Conservation (phyloP, 2,797 vertebrate genomes). For the Sparidentex hasta region DNA sequence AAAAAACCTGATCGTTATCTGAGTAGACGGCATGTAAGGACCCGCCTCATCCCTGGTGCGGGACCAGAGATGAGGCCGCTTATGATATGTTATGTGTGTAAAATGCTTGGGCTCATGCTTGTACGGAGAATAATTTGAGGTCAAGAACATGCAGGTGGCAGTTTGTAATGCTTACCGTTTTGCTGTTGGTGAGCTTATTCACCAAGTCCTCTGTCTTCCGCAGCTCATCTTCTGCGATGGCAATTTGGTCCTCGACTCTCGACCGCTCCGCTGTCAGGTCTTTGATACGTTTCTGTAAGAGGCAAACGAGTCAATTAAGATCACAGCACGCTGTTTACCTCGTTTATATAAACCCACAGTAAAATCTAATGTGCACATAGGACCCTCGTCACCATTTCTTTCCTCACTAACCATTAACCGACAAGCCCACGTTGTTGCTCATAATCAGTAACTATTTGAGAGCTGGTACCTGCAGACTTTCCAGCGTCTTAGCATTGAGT, state of each 20-base stretch:
- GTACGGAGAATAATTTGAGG: not conserved
- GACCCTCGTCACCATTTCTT: not conserved
- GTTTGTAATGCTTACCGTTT: constrained; percentile 86
- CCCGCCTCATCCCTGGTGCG: constrained; percentile 21
- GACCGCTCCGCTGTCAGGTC: constrained; percentile 84
- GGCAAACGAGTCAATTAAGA: constrained; percentile 7
- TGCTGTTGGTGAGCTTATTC: constrained; percentile 85
- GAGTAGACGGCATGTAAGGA: constrained; percentile 45
- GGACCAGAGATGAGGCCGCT: constrained; percentile 1
- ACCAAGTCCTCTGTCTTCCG: constrained; percentile 82
- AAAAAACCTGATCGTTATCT: constrained; percentile 58
- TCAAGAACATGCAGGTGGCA: not conserved
- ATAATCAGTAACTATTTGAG: not conserved
- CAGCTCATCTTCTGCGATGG: constrained; percentile 85
- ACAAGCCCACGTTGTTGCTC: not conserved
- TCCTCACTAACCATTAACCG: constrained; percentile 5
- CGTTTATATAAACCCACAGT: not conserved
- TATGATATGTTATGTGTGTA: not conserved
- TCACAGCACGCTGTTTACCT: not conserved
- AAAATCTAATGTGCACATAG: not conserved
- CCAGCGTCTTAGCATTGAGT: constrained; percentile 85
- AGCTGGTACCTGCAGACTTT: constrained; percentile 88
- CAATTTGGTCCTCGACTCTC: constrained; percentile 82
- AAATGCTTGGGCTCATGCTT: constrained; percentile 5
- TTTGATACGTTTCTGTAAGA: constrained; percentile 85